These are phyloP conservation scores for Caenorhabditis sp. DNA, from an alignment of 2,888 invertebrate genomes.

Conservation along the genomic window DNA sequence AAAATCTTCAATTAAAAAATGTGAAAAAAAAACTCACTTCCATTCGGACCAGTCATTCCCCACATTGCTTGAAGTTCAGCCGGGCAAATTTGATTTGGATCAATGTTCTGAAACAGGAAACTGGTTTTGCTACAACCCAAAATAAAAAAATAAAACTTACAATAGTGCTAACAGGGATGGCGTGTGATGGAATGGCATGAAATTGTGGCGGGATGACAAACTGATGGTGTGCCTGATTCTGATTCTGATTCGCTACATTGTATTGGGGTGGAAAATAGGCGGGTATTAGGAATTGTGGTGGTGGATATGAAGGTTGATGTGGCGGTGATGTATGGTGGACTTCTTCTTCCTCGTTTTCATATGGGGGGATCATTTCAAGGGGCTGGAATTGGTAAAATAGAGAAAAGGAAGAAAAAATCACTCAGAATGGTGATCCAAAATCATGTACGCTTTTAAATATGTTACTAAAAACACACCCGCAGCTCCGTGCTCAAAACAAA, in stretches of 20 bases:
- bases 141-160: conserved; percentile 9
- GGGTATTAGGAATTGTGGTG: not conserved
- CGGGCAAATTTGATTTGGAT: conserved; percentile 35
- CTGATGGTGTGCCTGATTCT: not conserved
- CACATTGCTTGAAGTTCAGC: conserved; percentile 30
- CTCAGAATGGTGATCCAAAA: no score
- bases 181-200: conserved; percentile 33
- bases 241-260: not conserved
- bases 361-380: no score
- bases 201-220: conserved; percentile 22
- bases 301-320: not conserved
- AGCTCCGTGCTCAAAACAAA: no score
- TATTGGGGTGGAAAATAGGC: not conserved
- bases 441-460: no score
- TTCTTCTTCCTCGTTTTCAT: not conserved
- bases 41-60: conserved; percentile 6
- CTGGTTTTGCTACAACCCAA: not conserved
- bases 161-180: conserved; percentile 36
- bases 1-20: no score
- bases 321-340: not conserved
- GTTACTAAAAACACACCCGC: no score
- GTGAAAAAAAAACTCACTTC: not conserved
- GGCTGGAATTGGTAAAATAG: no score
- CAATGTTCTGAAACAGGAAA: conserved; percentile 23
- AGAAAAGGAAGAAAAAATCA: no score